These are phyloP conservation scores for Habroteleia sp. DNA, from an alignment of 2,888 invertebrate species.

Conservation along the genomic window DNA sequence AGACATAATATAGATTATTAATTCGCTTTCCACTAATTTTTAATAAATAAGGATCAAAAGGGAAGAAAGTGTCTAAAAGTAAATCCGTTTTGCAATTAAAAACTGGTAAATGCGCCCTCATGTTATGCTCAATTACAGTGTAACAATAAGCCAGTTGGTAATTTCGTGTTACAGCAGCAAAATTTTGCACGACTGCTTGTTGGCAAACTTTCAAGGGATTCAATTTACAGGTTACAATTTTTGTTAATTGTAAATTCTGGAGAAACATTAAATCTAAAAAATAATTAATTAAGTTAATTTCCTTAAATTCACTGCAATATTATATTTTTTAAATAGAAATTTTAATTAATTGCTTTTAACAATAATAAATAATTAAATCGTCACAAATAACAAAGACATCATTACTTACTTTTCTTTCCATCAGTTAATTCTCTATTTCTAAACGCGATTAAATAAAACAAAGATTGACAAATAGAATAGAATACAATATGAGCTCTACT, in stretches of 20 bases:
- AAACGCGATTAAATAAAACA: constrained; percentile 96
- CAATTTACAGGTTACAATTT: constrained; percentile 91
- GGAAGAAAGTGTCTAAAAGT: constrained; percentile 89
- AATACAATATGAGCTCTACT: constrained; percentile 91
- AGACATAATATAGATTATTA: constrained; percentile 81
- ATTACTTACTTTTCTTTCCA: constrained; percentile 87
- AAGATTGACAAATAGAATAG: constrained; percentile 94
- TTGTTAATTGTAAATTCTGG: constrained; percentile 90
- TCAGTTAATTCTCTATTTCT: constrained; percentile 91
- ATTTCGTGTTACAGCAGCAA: constrained; percentile 89
- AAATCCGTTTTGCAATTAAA: constrained; percentile 71
- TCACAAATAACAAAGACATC: constrained; percentile 60
- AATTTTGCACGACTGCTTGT: constrained; percentile 88
- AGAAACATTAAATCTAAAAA: constrained; percentile 89
- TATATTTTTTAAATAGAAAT: too few species aligned
- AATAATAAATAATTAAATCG: constrained; percentile 6
- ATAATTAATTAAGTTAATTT: constrained; percentile 59
- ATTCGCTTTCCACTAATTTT: constrained; percentile 82
- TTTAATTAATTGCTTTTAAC: too few species aligned
- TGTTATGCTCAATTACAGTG: constrained; percentile 92
- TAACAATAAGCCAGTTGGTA: constrained; percentile 97
- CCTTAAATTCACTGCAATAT: too few species aligned
- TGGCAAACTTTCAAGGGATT: constrained; percentile 94
- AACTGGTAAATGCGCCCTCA: constrained; percentile 84
- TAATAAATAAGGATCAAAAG: constrained; percentile 93